Evolutionary conservation across 2,113 vertebrate genomes (phyloP).

Genomic region (Oncorhynchus mykiss): DNA sequence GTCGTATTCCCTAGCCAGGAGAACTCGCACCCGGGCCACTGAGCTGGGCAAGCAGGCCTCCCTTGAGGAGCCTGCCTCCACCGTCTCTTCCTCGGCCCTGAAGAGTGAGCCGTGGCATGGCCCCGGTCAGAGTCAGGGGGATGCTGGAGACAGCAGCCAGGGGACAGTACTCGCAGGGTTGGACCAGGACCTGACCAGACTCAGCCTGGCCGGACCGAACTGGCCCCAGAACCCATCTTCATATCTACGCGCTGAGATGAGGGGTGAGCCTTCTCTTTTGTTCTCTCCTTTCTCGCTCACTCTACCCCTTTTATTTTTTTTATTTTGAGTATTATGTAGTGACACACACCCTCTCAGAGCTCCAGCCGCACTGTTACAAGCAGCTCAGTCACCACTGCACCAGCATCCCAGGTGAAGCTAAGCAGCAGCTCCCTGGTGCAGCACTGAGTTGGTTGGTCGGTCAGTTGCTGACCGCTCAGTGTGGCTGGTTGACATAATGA

Average conservation of each 20-base stretch:
- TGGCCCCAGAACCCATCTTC: conserved; percentile 85
- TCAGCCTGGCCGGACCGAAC: conserved; percentile 83
- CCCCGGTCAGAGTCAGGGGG: conserved; percentile 55
- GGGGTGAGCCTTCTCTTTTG: conserved; percentile 71
- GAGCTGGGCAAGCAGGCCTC: conserved; percentile 84
- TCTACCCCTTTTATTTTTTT: not conserved
- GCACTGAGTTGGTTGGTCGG: not conserved
- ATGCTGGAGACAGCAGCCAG: conserved; percentile 43
- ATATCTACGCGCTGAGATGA: conserved; percentile 86
- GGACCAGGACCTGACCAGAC: conserved; percentile 85
- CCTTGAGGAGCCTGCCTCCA: conserved; percentile 73
- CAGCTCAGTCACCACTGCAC: not conserved
- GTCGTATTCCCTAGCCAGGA: conserved; percentile 90
- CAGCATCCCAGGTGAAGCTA: not conserved
- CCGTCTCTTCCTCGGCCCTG: conserved; percentile 43
- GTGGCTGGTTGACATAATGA: too few species aligned
- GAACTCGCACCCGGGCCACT: conserved; percentile 87
- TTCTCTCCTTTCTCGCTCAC: not conserved
- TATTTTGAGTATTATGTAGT: not conserved
- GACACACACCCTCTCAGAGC: too few species aligned
- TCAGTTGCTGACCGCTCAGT: not conserved
- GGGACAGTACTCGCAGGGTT: conserved; percentile 73
- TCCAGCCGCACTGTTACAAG: too few species aligned
- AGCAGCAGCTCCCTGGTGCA: not conserved
- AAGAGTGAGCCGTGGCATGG: conserved; percentile 61